A percentile compares a stretch with the other conserved stretches of the same genome.
phyloP scores from a whole-genome alignment of 2,797 vertebrate genomes.

The Neosilurus hyrtlii region DNA sequence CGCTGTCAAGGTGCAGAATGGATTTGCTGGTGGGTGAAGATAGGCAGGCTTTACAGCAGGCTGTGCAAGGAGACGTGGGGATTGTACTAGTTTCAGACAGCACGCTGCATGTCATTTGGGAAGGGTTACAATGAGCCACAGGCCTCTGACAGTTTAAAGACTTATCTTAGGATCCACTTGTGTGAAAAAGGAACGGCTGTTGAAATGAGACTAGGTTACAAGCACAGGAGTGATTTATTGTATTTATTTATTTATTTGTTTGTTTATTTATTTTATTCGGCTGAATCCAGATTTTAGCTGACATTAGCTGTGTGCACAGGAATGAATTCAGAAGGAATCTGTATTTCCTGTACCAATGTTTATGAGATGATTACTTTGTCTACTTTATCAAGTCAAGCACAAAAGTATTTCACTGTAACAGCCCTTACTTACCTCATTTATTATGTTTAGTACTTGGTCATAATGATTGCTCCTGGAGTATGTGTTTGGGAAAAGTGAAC shows the following conservation, averaged over 20 bases:
- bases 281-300: conserved; percentile 49
- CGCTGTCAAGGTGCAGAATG: conserved; percentile 42
- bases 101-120: conserved; percentile 22
- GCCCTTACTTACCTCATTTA: background rate
- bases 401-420: background rate
- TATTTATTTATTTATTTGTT: no score
- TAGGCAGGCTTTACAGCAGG: conserved; percentile 53
- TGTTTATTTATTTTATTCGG: conserved; percentile 35
- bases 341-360: background rate
- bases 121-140: conserved; percentile 45
- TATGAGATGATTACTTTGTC: background rate
- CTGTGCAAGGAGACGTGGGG: conserved; percentile 5
- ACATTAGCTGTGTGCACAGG: conserved; percentile 32
- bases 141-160: conserved; percentile 40
- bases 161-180: conserved; percentile 40
- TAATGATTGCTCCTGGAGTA: background rate
- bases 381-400: background rate
- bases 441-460: background rate
- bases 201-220: conserved; percentile 38
- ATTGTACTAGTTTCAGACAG: conserved; percentile 42
- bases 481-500: background rate
- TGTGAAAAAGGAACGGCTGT: conserved; percentile 2
- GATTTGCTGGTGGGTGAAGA: conserved; percentile 48
- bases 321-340: conserved; percentile 12
- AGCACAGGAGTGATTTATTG: conserved; percentile 45